Conservation (phyloP, 2,888 invertebrate genomes). For the Eucera pruinosa region DNA sequence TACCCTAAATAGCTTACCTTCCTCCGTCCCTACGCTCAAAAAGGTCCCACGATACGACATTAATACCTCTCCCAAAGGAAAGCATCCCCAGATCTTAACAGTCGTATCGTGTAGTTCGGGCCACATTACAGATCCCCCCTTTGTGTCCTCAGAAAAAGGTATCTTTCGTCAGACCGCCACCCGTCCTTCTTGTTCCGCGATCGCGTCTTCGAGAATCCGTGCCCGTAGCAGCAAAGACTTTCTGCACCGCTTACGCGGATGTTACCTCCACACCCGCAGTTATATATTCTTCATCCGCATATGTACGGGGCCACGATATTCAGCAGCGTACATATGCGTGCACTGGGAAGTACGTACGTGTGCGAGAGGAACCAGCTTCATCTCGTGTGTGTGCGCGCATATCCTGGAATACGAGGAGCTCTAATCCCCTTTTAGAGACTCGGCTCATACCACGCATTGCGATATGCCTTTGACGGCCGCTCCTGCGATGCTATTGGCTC, state of each 20-base stretch:
- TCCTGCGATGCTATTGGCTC: slow-evolving; percentile 81
- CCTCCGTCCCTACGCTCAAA: not conserved
- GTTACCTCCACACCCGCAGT: slow-evolving; percentile 16
- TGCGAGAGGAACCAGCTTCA: not conserved
- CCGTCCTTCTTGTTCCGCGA: slow-evolving; percentile 58
- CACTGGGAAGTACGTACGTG: slow-evolving; percentile 8
- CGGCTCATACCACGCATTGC: slow-evolving; percentile 79
- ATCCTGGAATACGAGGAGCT: slow-evolving; percentile 79
- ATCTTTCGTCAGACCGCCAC: slow-evolving; percentile 19
- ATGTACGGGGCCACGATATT: slow-evolving; percentile 42
- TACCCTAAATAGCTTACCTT: not conserved
- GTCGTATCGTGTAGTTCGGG: slow-evolving; percentile 15
- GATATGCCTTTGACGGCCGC: slow-evolving; percentile 82
- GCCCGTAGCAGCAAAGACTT: slow-evolving; percentile 70
- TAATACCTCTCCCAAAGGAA: slow-evolving; percentile 22
- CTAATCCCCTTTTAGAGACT: slow-evolving; percentile 83
- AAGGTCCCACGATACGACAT: slow-evolving; percentile 6
- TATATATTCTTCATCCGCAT: slow-evolving; percentile 28
- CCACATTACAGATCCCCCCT: slow-evolving; percentile 34
- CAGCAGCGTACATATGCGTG: slow-evolving; percentile 40
- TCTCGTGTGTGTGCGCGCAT: slow-evolving; percentile 57
- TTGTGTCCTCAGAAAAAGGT: slow-evolving; percentile 46
- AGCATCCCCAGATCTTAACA: slow-evolving; percentile 32
- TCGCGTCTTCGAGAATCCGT: slow-evolving; percentile 74
- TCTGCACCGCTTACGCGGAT: slow-evolving; percentile 57